These are phyloP conservation scores for Gracilinanus agilis DNA, from an alignment of 2,113 vertebrate genomes.

Conservation along the genomic window DNA sequence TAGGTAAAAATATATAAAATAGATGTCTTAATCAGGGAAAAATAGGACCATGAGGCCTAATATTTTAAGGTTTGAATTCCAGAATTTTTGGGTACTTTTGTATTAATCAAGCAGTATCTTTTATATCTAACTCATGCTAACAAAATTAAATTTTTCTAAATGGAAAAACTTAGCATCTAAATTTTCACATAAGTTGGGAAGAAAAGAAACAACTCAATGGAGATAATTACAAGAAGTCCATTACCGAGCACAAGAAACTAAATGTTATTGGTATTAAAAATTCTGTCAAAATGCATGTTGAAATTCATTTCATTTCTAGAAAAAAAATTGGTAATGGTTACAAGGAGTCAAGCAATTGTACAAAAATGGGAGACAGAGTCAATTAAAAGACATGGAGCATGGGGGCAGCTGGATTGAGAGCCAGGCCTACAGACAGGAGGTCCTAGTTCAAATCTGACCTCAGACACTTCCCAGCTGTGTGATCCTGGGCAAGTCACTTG, in stretches of 20 bases:
- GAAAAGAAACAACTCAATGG: not conserved
- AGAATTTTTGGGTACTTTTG: not conserved
- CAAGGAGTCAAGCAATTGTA: not conserved
- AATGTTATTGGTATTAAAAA: constrained; percentile 43
- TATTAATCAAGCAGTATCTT: not conserved
- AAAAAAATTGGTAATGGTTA: not conserved
- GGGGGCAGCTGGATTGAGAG: too few relatives aligned
- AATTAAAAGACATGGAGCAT: too few relatives aligned
- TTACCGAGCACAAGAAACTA: not conserved
- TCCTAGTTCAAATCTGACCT: too few relatives aligned
- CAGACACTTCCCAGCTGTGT: too few relatives aligned
- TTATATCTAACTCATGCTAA: not conserved
- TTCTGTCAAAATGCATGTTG: constrained; percentile 35
- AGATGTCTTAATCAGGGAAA: not conserved
- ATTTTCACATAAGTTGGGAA: constrained; percentile 1
- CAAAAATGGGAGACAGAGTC: not conserved
- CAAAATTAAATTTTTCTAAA: not conserved
- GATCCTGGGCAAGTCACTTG: too few relatives aligned
- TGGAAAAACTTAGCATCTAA: not conserved
- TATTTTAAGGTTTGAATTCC: constrained; percentile 6
- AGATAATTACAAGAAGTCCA: not conserved
- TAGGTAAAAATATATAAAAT: constrained; percentile 30
- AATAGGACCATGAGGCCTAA: not conserved
- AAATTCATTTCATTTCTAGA: constrained; percentile 53
- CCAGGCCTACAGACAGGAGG: too few relatives aligned